Conservation (phyloP, 1,140 invertebrate genomes). For the Goniozus legneri region DNA sequence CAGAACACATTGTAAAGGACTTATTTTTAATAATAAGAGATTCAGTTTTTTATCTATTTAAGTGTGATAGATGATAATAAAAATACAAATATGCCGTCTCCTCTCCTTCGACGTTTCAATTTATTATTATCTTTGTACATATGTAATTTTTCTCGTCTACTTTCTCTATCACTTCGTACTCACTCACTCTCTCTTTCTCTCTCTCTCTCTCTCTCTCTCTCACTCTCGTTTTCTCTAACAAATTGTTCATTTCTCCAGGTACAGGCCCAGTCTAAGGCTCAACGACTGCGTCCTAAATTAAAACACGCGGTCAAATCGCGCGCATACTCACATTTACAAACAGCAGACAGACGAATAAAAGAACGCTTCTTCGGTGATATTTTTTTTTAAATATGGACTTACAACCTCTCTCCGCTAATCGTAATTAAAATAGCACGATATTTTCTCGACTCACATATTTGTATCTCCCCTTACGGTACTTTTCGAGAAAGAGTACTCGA, state of each 20-base stretch:
- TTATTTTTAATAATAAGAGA: no score
- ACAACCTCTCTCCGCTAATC: constrained; percentile 2
- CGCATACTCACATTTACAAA: constrained; percentile 12
- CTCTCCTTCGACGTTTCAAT: no score
- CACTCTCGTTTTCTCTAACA: neutral
- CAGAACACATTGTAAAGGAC: no score
- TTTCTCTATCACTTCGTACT: constrained; percentile 12
- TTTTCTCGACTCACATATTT: no score
- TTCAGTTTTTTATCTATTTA: no score
- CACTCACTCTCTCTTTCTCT: neutral
- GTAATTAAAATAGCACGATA: constrained; percentile 27
- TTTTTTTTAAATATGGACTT: neutral
- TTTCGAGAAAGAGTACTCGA: no score
- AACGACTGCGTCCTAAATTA: neutral
- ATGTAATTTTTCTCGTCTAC: constrained; percentile 23
- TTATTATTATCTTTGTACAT: constrained; percentile 51
- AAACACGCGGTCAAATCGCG: no score
- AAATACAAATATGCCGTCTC: no score
- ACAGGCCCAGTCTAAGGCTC: neutral
- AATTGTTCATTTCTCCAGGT: neutral
- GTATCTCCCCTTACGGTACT: no score
- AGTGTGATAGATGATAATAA: no score
- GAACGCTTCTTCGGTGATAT: constrained; percentile 11
- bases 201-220: no score
- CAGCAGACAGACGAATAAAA: constrained; percentile 17